Conservation (phyloP, 2,113 vertebrate species). For the Lepidothrix coronata region DNA sequence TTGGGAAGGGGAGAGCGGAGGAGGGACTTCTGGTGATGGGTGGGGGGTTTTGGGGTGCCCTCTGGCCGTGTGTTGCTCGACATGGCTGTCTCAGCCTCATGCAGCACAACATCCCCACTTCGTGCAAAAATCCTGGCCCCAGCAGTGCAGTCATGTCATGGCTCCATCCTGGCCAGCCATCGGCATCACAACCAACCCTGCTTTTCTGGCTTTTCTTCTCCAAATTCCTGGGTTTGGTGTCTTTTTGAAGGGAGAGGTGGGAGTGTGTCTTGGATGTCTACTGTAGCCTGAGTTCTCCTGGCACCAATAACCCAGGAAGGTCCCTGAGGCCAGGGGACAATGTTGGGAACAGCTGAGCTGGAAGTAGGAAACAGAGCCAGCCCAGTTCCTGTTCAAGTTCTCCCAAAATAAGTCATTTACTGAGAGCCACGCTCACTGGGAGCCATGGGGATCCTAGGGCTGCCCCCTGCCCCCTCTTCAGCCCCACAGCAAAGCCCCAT, state of each 20-base stretch:
- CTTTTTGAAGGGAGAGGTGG: neutral
- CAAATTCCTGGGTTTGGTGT: neutral
- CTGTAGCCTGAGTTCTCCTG: fast-evolving
- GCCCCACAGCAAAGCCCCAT: neutral
- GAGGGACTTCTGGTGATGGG: neutral
- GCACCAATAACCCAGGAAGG: neutral
- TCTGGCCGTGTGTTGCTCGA: fast-evolving
- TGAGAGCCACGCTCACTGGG: neutral
- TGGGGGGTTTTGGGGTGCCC: slow-evolving; percentile 24
- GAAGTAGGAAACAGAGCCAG: neutral
- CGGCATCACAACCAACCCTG: fast-evolving
- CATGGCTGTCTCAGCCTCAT: fast-evolving
- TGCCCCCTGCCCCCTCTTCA: neutral
- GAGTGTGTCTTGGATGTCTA: fast-evolving
- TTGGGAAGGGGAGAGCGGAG: slow-evolving; percentile 36
- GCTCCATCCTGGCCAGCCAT: neutral
- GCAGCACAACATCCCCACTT: fast-evolving
- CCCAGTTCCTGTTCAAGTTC: neutral
- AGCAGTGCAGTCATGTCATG: fast-evolving
- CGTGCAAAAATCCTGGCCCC: neutral
- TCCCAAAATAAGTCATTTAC: neutral
- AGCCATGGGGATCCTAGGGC: neutral
- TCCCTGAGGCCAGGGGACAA: fast-evolving
- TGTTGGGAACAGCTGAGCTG: fast-evolving
- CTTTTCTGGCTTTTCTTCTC: neutral